A percentile compares a stretch with the other conserved stretches of the same genome.
Evolutionary conservation across 2,797 vertebrate genomes (phyloP).

Genomic region (Spinibarbus caldwelli): DNA sequence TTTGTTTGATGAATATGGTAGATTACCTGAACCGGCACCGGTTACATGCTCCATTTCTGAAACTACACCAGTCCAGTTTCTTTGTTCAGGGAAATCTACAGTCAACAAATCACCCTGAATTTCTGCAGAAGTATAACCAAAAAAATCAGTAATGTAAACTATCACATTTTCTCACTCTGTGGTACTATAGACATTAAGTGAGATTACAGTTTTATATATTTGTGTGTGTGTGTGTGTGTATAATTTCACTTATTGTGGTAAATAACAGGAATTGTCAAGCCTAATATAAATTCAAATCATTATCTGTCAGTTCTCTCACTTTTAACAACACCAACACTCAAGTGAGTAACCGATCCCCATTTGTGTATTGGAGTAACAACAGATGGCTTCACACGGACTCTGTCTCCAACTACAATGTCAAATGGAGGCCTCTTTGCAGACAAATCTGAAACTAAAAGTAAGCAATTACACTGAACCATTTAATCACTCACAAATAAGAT

Average conservation of each 20-base stretch:
- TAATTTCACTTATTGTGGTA: neutral
- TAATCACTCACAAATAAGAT: neutral
- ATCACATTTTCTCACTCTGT: neutral
- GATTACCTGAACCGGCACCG: slow-evolving; percentile 4
- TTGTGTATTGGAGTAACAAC: slow-evolving; percentile 40
- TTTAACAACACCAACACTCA: slow-evolving; percentile 40
- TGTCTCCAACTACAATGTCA: slow-evolving; percentile 41
- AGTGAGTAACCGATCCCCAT: slow-evolving; percentile 46
- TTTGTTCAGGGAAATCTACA: slow-evolving; percentile 34
- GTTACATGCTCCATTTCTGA: slow-evolving; percentile 48
- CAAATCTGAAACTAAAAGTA: slow-evolving; percentile 18
- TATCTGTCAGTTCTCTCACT: neutral
- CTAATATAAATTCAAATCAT: neutral
- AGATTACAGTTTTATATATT: neutral
- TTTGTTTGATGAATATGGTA: neutral
- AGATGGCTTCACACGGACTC: slow-evolving; percentile 40
- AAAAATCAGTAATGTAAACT: neutral
- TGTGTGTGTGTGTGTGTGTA: neutral
- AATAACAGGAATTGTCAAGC: neutral
- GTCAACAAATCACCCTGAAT: slow-evolving; percentile 2
- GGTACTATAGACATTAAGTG: neutral
- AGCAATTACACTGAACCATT: neutral
- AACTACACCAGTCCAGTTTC: slow-evolving; percentile 47
- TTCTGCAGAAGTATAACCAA: slow-evolving; percentile 2
- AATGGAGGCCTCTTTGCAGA: neutral